Evolutionary conservation across 1,140 invertebrate genomes (phyloP), one percentile per base, ranked within the genome.

Genomic region (Procambarus clarkii): DNA sequence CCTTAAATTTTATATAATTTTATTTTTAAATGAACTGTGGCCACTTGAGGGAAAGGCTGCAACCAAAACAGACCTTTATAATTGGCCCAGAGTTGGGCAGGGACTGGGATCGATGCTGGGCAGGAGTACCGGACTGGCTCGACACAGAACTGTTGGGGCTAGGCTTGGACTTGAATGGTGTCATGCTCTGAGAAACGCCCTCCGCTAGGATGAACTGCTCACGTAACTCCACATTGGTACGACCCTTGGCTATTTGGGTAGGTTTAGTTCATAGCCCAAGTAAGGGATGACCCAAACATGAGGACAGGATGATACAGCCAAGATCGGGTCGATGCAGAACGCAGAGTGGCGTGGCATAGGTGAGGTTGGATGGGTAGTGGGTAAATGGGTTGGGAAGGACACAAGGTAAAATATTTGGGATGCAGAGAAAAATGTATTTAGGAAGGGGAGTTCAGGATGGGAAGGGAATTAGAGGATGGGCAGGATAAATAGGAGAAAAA

Each of bases 191-290:
- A 94, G 98, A 98, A 92, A 99, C 98, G 94, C 98, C 98, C 95
- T 99, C 97, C 93, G 98, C 98, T 96, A 99, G 95, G 95, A 99
- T 99, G 96, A 99, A 99, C 96, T 99, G 98, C 95, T 99, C 98
- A 93, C 98, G 96, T 94, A 99, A 97, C 96, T 99, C 99, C 95
- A 99, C 98, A 96, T 99, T 99, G 95, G 99, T 99, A 95, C 98
- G 97, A 96, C 99, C 99, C 96, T 99, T 99, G 95, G 98, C 98
- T 99, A 96, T 64, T 80, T 44, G 60, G 81, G 69, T 86, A 78
- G 83, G 69, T 80, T 48, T 79, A 76, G 90, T 80, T 84, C 60
- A 71, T 64, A 46, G 76, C 21, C 71, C 88, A 82, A 86, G 54
- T 71, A 15, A 71, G 81, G 76, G 77, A 78, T 78, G 46, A 45